Conservation (phyloP, 1,140 invertebrate species). For the Lepidurus apus region DNA sequence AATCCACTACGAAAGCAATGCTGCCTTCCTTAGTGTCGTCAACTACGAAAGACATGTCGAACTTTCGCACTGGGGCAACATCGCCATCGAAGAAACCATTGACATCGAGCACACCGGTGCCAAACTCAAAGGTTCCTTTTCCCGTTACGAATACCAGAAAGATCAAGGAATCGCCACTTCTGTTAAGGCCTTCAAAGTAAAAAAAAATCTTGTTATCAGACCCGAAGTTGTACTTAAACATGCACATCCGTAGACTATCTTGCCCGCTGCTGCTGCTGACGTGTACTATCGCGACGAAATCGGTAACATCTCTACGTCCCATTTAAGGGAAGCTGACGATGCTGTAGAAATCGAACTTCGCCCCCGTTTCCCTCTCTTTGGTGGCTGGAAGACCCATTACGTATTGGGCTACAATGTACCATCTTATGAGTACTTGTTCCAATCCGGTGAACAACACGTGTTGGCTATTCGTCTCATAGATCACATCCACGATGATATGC, state of each 20-base stretch:
- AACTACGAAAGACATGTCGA: conserved; percentile 81
- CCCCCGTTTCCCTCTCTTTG: conserved; percentile 95
- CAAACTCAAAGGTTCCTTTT: conserved; percentile 88
- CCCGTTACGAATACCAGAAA: conserved; percentile 88
- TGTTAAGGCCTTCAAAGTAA: conserved; percentile 78
- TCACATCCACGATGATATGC: conserved; percentile 95
- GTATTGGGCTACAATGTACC: conserved; percentile 96
- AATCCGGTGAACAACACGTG: conserved; percentile 67
- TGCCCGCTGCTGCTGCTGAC: conserved; percentile 84
- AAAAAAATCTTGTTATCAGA: conserved; percentile 15
- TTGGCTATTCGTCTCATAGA: conserved; percentile 90
- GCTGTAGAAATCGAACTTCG: conserved; percentile 90
- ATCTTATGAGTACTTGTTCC: conserved; percentile 89
- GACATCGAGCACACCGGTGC: conserved; percentile 90
- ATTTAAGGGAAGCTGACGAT: conserved; percentile 72
- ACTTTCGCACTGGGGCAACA: conserved; percentile 98
- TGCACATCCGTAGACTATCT: conserved; percentile 57
- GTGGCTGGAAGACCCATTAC: conserved; percentile 98
- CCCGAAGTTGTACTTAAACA: not conserved
- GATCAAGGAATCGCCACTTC: conserved; percentile 78
- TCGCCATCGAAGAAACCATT: conserved; percentile 92
- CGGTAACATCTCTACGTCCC: conserved; percentile 98
- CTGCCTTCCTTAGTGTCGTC: conserved; percentile 88
- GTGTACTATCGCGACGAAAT: conserved; percentile 96
- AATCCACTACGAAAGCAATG: conserved; percentile 94